Percentiles rank a stretch among this genome's conserved stretches.
phyloP scores from a whole-genome alignment of 1,140 invertebrate species.

The Caenorhabditis latens region DNA sequence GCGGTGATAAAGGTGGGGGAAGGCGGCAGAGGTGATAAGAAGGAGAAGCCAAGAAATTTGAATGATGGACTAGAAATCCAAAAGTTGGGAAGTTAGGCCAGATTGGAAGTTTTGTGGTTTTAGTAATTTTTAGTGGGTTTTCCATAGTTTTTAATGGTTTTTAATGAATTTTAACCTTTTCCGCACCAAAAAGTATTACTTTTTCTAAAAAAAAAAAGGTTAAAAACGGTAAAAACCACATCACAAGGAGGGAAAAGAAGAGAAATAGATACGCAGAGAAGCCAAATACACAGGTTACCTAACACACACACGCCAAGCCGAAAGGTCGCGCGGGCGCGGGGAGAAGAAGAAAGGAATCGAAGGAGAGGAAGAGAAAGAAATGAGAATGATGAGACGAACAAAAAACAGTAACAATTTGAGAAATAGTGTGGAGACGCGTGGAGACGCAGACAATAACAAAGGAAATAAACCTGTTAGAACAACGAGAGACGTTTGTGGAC shows the following conservation, averaged over 20 bases:
- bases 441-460: conserved; percentile 30
- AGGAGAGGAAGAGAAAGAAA: no score
- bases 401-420: not conserved
- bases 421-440: not conserved
- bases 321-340: not conserved
- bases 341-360: not conserved
- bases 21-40: not conserved
- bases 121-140: not conserved
- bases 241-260: no score
- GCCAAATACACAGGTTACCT: not conserved
- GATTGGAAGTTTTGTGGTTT: not conserved
- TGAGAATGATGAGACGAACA: not conserved
- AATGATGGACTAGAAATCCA: not conserved
- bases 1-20: not conserved
- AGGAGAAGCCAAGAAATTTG: not conserved
- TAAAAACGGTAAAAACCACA: not conserved
- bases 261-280: not conserved
- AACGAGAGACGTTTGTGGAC: not conserved
- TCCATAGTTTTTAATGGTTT: no score
- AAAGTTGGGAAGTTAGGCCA: not conserved
- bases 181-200: no score
- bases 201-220: not conserved
- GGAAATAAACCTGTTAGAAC: not conserved
- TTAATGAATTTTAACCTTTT: no score
- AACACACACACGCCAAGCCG: not conserved